These are phyloP conservation scores for Piaya cayana DNA, from an alignment of 2,113 vertebrate genomes.

Conservation along the genomic window DNA sequence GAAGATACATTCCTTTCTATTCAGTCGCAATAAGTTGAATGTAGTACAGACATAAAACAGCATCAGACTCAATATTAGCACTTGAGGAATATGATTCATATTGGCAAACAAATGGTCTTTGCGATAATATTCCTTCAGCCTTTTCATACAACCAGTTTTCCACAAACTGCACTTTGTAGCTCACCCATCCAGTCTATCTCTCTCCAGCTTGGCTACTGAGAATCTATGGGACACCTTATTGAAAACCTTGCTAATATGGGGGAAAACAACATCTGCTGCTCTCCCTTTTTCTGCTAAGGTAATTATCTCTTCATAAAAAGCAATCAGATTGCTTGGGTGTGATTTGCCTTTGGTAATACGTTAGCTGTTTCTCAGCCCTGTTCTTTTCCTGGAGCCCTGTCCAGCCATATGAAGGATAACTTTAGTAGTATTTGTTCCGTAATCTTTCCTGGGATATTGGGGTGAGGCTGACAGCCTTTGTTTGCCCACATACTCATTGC, in stretches of 20 bases:
- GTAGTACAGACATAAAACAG: not conserved
- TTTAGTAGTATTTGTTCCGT: not conserved
- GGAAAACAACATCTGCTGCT: not conserved
- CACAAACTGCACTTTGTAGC: not conserved
- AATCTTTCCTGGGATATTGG: not conserved
- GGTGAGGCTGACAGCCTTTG: not conserved
- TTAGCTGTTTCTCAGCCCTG: not conserved
- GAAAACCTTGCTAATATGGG: not conserved
- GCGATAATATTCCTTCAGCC: not conserved
- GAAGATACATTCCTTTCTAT: not conserved
- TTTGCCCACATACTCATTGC: not conserved
- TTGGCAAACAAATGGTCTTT: not conserved
- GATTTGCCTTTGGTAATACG: not conserved
- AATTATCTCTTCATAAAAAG: not conserved
- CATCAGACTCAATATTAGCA: not conserved
- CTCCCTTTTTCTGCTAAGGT: not conserved
- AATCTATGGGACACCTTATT: rapidly evolving
- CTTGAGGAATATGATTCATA: not conserved
- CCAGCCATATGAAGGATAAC: not conserved
- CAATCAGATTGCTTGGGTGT: not conserved
- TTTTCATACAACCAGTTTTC: not conserved
- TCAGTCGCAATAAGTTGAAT: not conserved
- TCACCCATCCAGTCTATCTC: not conserved
- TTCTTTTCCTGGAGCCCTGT: not conserved
- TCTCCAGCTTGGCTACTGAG: not conserved